phyloP scores from a whole-genome alignment of 1,140 invertebrate species.

The Drosophila littoralis region DNA sequence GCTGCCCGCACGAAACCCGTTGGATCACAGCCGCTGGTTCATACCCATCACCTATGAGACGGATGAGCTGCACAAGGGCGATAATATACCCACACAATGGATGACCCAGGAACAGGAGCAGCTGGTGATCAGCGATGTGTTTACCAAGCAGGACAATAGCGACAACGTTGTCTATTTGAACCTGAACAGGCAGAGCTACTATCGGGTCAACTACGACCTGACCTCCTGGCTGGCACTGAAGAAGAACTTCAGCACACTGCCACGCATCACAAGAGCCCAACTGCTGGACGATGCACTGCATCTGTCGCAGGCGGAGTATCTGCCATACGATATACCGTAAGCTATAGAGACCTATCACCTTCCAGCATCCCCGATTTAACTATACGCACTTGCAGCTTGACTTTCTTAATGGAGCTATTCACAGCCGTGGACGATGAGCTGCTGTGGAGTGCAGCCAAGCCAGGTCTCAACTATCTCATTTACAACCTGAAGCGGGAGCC shows the following conservation, averaged over 20 bases:
- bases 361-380: not conserved
- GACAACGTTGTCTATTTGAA: constrained; percentile 76
- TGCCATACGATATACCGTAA: constrained; percentile 86
- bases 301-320: constrained; percentile 87
- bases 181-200: constrained; percentile 86
- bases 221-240: constrained; percentile 88
- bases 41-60: constrained; percentile 87
- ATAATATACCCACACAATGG: constrained; percentile 76
- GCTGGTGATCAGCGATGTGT: constrained; percentile 62
- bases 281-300: constrained; percentile 93
- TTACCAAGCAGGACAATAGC: constrained; percentile 44
- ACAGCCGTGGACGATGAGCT: constrained; percentile 71
- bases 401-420: constrained; percentile 78
- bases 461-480: constrained; percentile 75
- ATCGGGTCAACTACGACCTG: constrained; percentile 90
- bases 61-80: constrained; percentile 62
- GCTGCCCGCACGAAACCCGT: constrained; percentile 54
- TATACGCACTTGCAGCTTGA: constrained; percentile 72
- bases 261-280: constrained; percentile 89
- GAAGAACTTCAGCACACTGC: constrained; percentile 85
- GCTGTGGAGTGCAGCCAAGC: constrained; percentile 72
- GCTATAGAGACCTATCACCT: not conserved
- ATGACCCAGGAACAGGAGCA: constrained; percentile 64
- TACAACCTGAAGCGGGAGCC: constrained; percentile 79
- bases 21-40: constrained; percentile 84